Evolutionary conservation across 2,888 invertebrate species (phyloP).

Genomic region (Drosophila fulvimacula): DNA sequence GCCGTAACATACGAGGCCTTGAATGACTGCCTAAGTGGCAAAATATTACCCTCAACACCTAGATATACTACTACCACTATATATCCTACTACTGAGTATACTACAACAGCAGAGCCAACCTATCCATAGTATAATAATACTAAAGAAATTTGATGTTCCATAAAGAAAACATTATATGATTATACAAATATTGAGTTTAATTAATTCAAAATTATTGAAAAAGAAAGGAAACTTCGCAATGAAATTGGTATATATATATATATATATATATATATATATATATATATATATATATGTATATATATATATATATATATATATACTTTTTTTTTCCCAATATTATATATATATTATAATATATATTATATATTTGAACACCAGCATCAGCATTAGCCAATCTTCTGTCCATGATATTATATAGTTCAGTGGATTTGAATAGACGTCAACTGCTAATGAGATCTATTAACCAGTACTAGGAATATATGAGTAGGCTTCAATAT

Average conservation of each 20-base stretch:
- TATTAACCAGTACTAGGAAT: not conserved
- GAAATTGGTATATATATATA: no score
- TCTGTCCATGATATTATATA: no score
- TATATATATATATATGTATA: not conserved
- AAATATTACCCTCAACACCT: not conserved
- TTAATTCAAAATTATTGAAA: no score
- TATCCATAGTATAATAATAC: not conserved
- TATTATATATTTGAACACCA: not conserved
- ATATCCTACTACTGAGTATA: not conserved
- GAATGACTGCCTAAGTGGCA: constrained; percentile 38
- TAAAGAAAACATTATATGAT: not conserved
- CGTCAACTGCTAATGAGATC: not conserved
- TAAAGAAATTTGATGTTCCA: no score
- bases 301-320: not conserved
- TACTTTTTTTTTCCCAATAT: no score
- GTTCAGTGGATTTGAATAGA: not conserved
- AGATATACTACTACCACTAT: not conserved
- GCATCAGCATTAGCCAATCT: no score
- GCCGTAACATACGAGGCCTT: constrained; percentile 36
- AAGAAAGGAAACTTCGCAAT: no score
- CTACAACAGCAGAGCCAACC: not conserved
- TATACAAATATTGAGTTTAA: not conserved
- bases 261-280: not conserved
- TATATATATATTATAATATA: not conserved
- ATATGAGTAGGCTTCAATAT: not conserved